Base-by-base conservation (phyloP, 1,140 invertebrate genomes). In the Dendrolimus punctatus region DNA sequence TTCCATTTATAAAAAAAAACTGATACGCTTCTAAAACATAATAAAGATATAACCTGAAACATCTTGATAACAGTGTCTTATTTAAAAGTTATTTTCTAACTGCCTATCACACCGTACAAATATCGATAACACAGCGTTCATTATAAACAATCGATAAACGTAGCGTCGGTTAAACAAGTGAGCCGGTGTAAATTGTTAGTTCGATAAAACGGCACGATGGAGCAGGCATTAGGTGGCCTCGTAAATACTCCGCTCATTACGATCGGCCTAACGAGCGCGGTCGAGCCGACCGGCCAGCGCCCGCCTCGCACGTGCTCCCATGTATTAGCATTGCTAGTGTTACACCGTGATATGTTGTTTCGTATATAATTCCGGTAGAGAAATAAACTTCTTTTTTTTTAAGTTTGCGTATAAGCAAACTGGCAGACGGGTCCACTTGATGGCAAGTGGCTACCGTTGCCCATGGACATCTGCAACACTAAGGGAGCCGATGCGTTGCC, bases 181-280 rank as follows among this genome's bases (percentile, higher is more conserved):
- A 9, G 40, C 37, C 49, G 39, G 49, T 36, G 49, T 50, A 50
- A 50, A 50, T 50, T 50, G 42, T 40, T 39, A 10, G 49, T 41
- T 50, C 39, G 39, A 50, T 50, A 50, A 50, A 50, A 49, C 48
- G 48, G 48, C 49, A 23, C n/a, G 40, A 10, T 40, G 39, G 40
- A 50, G 36, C 49, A 50, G 62, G 65, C 59, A 64, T 68, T 62
- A 68, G 61, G 61, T 61, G 65, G 55, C 42, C 62, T 71, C 69
- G 62, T 74, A 79, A 79, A 76, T 68, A 70, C 57, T 55, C 58
- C 58, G 57, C 68, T 79, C 71, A 76, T 79, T 79, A 76, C 69
- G 61, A 47, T 36, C 51, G 48, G 7, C 59, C 46, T 78, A 78
- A 78, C 74, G 64, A 77, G 64, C 58, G 53, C 49, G 53, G 23